Conservation (phyloP, 2,888 invertebrate genomes). For the Augiades crinisus region DNA sequence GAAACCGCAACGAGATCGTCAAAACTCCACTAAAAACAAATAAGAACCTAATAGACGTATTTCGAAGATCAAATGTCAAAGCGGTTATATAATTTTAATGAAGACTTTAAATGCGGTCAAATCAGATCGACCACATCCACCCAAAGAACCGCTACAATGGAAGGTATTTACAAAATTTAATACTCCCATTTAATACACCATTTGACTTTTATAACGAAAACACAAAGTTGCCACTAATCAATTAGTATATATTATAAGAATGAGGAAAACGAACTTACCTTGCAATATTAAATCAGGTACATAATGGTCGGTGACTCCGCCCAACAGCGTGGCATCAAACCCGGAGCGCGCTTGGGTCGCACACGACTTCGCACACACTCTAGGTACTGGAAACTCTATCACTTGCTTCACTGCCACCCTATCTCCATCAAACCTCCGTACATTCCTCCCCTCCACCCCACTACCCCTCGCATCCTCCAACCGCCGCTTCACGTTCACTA, state of each 20-base stretch:
- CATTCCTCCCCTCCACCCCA: slow-evolving; percentile 25
- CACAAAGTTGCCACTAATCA: no score
- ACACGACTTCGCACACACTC: slow-evolving; percentile 33
- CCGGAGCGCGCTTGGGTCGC: slow-evolving; percentile 50
- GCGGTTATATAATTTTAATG: no score
- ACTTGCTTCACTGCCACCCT: slow-evolving; percentile 60
- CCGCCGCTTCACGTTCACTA: slow-evolving; percentile 53
- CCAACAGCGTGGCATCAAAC: slow-evolving; percentile 82
- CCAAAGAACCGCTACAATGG: no score
- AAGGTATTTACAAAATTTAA: no score
- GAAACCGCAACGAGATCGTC: no score
- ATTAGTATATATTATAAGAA: background rate
- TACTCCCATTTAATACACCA: no score
- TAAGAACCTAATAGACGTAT: no score
- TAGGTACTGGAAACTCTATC: slow-evolving; percentile 82
- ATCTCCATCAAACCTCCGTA: slow-evolving; percentile 32
- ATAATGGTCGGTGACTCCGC: slow-evolving; percentile 84
- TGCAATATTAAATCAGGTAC: slow-evolving; percentile 89
- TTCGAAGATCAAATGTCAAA: no score
- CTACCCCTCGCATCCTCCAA: slow-evolving; percentile 9
- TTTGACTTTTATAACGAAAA: no score
- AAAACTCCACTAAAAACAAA: no score
- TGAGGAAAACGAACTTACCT: slow-evolving; percentile 55
- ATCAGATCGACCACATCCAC: no score
- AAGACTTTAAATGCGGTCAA: no score